Evolutionary conservation across 2,888 invertebrate species (phyloP).

Genomic region (Drosophila mimetica): DNA sequence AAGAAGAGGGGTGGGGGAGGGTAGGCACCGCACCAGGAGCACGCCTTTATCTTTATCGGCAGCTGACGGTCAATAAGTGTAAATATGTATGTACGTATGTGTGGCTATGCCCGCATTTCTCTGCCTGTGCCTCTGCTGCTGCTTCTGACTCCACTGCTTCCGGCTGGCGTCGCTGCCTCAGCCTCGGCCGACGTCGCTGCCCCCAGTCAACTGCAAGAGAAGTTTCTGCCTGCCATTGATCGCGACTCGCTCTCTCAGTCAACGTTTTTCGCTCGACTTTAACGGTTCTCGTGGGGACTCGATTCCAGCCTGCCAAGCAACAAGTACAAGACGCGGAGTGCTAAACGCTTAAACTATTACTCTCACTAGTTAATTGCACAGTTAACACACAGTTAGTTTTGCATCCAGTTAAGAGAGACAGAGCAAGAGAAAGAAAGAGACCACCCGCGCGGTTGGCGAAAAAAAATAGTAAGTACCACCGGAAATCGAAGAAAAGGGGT

Average conservation of each 20-base stretch:
- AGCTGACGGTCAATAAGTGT: slow-evolving; percentile 49
- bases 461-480: slow-evolving; percentile 68
- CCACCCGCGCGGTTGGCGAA: slow-evolving; percentile 38
- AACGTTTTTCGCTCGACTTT: slow-evolving; percentile 72
- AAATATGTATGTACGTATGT: slow-evolving; percentile 49
- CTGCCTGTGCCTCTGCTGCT: slow-evolving; percentile 48
- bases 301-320: slow-evolving; percentile 7
- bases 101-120: slow-evolving; percentile 71
- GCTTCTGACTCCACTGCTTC: slow-evolving; percentile 41
- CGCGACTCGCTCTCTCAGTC: slow-evolving; percentile 57
- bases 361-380: slow-evolving; percentile 37
- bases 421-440: slow-evolving; percentile 2
- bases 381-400: slow-evolving; percentile 3
- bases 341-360: slow-evolving; percentile 37
- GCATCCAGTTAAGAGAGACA: slow-evolving; percentile 15
- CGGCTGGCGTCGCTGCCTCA: slow-evolving; percentile 34
- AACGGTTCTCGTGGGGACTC: slow-evolving; percentile 57
- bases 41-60: slow-evolving; percentile 78
- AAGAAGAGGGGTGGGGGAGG: slow-evolving; percentile 12
- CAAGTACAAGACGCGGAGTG: slow-evolving; percentile 28
- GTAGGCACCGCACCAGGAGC: slow-evolving; percentile 58
- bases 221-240: slow-evolving; percentile 48
- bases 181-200: slow-evolving; percentile 14
- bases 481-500: slow-evolving; percentile 56
- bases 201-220: slow-evolving; percentile 41